phyloP scores from a whole-genome alignment of 64 coral and sea anemone genomes.

The Trachythela sp. region DNA sequence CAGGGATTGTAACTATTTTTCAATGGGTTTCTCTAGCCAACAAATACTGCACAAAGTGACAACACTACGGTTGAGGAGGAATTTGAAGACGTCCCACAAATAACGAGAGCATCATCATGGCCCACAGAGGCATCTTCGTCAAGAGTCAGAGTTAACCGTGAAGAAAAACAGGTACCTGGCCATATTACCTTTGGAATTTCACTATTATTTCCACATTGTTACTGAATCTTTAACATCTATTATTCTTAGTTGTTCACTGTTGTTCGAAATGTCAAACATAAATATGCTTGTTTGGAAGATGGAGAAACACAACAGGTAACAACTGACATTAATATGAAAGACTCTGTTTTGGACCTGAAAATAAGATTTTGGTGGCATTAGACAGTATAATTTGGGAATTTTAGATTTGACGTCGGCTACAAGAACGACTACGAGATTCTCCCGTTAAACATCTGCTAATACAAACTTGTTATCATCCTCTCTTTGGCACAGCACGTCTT shows the following conservation, averaged over 20 bases:
- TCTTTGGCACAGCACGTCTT: no score
- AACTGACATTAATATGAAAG: no score
- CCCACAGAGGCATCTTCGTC: neutral
- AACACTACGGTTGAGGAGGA: neutral
- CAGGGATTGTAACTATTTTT: no score
- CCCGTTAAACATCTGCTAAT: no score
- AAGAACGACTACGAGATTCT: no score
- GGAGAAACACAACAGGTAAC: conserved; percentile 18
- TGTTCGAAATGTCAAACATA: conserved; percentile 19
- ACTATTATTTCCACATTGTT: no score
- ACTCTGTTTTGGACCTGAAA: no score
- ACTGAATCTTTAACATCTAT: no score
- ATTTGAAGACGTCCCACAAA: neutral
- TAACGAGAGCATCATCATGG: neutral
- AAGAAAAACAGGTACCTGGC: neutral
- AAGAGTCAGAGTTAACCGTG: neutral
- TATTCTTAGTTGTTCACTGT: neutral
- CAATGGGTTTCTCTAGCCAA: neutral
- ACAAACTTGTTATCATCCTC: no score
- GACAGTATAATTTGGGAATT: no score
- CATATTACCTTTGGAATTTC: neutral
- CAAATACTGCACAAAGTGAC: neutral
- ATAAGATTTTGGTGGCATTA: no score
- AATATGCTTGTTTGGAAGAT: conserved; percentile 24
- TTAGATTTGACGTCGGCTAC: no score